phyloP scores from a whole-genome alignment of 2,113 vertebrate genomes.

The Amphiprion ocellaris region DNA sequence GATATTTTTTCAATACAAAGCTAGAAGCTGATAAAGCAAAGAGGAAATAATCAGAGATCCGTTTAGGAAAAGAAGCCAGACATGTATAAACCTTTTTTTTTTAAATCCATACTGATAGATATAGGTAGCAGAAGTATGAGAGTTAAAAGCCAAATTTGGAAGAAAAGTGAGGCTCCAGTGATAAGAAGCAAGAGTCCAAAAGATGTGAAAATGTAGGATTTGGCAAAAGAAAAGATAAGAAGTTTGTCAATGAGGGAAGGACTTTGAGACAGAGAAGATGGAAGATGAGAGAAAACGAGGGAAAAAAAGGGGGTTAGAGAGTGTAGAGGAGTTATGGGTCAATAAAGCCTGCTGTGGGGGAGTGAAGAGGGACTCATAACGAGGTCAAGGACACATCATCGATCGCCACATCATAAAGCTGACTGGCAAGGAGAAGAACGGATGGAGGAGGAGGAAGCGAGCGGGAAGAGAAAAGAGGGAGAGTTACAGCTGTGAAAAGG shows the following conservation, averaged over 20 bases:
- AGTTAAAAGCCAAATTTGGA: neutral
- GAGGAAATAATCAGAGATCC: constrained; percentile 13
- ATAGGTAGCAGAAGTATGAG: neutral
- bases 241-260: constrained; percentile 37
- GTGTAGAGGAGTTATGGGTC: constrained; percentile 73
- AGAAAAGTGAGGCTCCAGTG: constrained; percentile 19
- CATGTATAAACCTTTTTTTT: constrained; percentile 1
- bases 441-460: neutral
- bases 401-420: constrained; percentile 76
- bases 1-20: constrained; percentile 5
- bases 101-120: neutral
- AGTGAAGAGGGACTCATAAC: constrained; percentile 74
- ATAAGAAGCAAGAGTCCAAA: constrained; percentile 35
- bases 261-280: constrained; percentile 20
- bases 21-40: constrained; percentile 8
- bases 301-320: constrained; percentile 33
- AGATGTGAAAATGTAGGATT: constrained; percentile 46
- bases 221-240: constrained; percentile 31
- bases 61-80: neutral
- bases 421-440: constrained; percentile 59
- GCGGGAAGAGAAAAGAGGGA: constrained; percentile 37
- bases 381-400: constrained; percentile 81
- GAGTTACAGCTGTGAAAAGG: constrained; percentile 50
- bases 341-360: constrained; percentile 75
- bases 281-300: constrained; percentile 23